Evolutionary conservation across 2,797 vertebrate genomes (phyloP).

Genomic region (Lates japonicus): DNA sequence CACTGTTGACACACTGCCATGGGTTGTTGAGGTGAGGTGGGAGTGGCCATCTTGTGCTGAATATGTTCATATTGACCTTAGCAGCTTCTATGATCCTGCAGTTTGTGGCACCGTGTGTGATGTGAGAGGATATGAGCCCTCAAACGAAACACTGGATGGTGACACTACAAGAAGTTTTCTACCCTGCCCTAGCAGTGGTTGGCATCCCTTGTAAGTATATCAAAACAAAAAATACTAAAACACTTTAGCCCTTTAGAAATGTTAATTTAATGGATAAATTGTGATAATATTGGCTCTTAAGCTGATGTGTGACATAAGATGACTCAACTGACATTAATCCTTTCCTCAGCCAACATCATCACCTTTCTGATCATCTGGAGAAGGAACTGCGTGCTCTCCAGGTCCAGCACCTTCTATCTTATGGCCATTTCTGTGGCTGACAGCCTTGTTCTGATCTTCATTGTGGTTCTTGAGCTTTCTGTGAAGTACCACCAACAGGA

Average conservation of each 20-base stretch:
- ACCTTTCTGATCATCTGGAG: constrained; percentile 81
- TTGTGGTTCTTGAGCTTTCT: constrained; percentile 77
- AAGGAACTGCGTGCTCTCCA: constrained; percentile 78
- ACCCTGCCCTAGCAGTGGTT: constrained; percentile 72
- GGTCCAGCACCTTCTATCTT: constrained; percentile 77
- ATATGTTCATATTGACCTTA: not conserved
- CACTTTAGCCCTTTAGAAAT: not conserved
- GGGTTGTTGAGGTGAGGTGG: constrained; percentile 22
- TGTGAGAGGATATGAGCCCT: constrained; percentile 51
- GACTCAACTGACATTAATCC: constrained; percentile 17
- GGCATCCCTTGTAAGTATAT: constrained; percentile 82
- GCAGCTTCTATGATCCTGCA: constrained; percentile 10
- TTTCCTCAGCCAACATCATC: constrained; percentile 75
- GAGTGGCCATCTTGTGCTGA: constrained; percentile 25
- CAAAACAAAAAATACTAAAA: not conserved
- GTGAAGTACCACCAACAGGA: constrained; percentile 70
- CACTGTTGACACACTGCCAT: constrained; percentile 32
- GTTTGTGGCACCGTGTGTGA: not conserved
- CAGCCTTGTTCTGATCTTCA: constrained; percentile 76
- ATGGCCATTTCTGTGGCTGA: constrained; percentile 81
- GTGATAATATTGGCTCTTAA: no score
- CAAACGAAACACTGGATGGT: constrained; percentile 78
- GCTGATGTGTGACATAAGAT: not conserved
- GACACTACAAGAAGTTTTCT: constrained; percentile 78
- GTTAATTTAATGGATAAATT: not conserved